Evolutionary conservation across 2,797 vertebrate species (phyloP), one percentile per base, ranked within the genome.

Genomic region (Protonibea diacanthus): DNA sequence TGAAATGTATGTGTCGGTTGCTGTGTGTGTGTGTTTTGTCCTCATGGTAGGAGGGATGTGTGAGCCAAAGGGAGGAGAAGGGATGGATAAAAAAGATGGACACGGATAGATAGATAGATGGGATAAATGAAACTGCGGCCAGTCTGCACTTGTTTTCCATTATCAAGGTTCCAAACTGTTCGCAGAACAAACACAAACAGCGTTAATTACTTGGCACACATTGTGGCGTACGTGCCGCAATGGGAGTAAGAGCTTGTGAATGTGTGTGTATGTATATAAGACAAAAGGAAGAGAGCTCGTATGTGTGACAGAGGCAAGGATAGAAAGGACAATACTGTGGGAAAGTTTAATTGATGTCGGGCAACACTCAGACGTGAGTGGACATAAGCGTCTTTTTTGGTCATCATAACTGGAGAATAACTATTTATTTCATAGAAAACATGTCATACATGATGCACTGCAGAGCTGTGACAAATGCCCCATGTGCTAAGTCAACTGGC

Each of bases 181-280:
- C 84, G 15, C 64, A 86, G 87, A 88, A 76, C 84, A 88, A 90
- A 90, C 86, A 89, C 90, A 92, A 92, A 89, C 87, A 73, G 81
- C 65, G 80, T 87, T 93, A 93, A 93, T 93, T 86, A 85, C 88
- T 92, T 93, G 91, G 91, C 92, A 87, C 86, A 52, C 82, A 81
- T 62, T 59, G 74, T 27, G 66, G 71, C 6, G 56, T 86, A 81
- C 58, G 79, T 84, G 88, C 73, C 82, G 63, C 88, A 81, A 74
- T 55, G 83, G 87, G 73, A 80, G 47, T 3, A 47, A 42, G 79
- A 55, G 76, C 70, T 42, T 33, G 72, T 78, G 70, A 82, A 70
- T 83, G 69, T 83, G 70, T 77, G 74, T 55, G 64, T 58, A 63
- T 69, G 72, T 87, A 56, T 69, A 52, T 67, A 59, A 80, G 76